Conservation (phyloP, 2,888 invertebrate genomes). For the Rapana venosa region DNA sequence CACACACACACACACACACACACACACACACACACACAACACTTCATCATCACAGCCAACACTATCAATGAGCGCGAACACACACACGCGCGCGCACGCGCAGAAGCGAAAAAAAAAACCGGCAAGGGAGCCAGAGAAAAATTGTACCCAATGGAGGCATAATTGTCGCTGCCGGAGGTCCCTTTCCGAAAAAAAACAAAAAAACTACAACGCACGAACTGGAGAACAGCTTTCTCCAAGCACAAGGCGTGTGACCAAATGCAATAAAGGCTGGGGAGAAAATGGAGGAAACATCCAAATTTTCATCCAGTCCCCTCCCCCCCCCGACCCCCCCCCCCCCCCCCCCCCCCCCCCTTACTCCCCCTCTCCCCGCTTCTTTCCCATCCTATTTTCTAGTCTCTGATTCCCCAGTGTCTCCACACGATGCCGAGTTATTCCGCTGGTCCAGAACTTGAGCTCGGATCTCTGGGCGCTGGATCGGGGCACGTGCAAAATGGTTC, state of each 20-base stretch:
- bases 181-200: not conserved
- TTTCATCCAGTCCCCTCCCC: not conserved
- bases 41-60: not conserved
- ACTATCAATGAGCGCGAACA: not conserved
- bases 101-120: not conserved
- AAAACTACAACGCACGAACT: not conserved
- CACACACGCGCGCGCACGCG: not conserved
- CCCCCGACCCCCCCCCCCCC: not conserved
- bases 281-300: not conserved
- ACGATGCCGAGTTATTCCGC: not conserved
- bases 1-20: no score
- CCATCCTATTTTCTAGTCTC: not conserved
- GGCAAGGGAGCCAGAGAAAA: not conserved
- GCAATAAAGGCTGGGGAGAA: not conserved
- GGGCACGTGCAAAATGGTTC: conserved; percentile 11
- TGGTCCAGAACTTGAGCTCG: not conserved
- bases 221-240: not conserved
- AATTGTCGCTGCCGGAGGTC: not conserved
- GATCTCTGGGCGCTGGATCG: not conserved
- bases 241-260: not conserved
- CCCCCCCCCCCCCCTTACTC: no score
- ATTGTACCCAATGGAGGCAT: not conserved
- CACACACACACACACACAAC: not conserved
- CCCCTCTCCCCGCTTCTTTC: not conserved
- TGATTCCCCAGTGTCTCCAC: no score